Base-by-base conservation (phyloP, 2,797 vertebrate genomes). In the Ctenopoma multispine region DNA sequence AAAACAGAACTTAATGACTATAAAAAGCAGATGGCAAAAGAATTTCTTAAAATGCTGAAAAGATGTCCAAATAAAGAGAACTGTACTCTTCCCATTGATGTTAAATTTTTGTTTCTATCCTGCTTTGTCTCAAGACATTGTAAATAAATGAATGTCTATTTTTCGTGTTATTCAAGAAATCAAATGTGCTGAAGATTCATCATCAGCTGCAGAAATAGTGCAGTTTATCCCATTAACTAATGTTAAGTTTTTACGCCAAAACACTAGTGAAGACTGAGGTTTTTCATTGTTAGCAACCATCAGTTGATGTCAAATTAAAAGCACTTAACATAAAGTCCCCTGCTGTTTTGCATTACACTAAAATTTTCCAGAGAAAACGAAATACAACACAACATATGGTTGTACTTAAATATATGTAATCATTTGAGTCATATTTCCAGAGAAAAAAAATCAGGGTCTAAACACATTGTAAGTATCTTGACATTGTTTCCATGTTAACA, bases 1-100 rank as follows among this genome's bases (percentile, higher is more conserved):
- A 83, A 87, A 83, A 87, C 86, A 91, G 80, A 85, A 72, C 79
- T 75, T 83, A 77, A 84, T 79, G 75, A 76, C 72, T 67, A 92
- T 90, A 44, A 76, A 81, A 88, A 89, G 86, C 92, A 94, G 87
- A 93, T 91, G 89, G 80, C 51, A 75, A 55, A 83, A 50, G 83
- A 90, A 92, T 89, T 82, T 71, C 48, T 80, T 46, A 64, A 77
- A 83, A 82, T 64, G 55, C 64, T 63, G 41, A 82, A 63, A 77
- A 84, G 56, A 72, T 75, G 71, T 76, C 76, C 82, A 81, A 75
- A 80, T 78, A 55, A 65, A 72, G 50, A 78, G 68, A 60, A 46
- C 31, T 69, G 24, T 65, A 24, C 47, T 67, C 38, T 20, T 81
- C 24, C 68, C 29, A 46, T 31, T 54, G 62, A 78, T 27, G 36